These are phyloP conservation scores for Brevipalpus yothersi DNA, from an alignment of 1,140 invertebrate species.

Conservation along the genomic window DNA sequence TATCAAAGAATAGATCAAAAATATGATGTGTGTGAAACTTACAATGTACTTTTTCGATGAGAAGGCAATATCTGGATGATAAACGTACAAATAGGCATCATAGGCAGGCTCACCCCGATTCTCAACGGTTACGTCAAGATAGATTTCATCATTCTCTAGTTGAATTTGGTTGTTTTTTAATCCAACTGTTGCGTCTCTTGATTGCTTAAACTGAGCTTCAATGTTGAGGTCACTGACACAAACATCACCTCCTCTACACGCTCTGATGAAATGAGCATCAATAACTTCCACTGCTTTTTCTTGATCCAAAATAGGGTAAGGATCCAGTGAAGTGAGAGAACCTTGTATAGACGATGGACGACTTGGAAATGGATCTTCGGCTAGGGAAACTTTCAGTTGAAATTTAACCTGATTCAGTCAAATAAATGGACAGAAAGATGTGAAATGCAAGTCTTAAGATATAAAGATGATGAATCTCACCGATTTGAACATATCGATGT, in stretches of 20 bases:
- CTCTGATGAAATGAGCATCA: conserved; percentile 65
- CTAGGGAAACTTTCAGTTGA: conserved; percentile 50
- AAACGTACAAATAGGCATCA: conserved; percentile 53
- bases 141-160: no score
- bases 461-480: conserved; percentile 45
- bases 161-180: no score
- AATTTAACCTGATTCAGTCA: conserved; percentile 27
- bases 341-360: conserved; percentile 21
- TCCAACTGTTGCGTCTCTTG: no score
- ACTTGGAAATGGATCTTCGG: conserved; percentile 35
- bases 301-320: conserved; percentile 65
- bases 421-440: not conserved
- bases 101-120: conserved; percentile 74
- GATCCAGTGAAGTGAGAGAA: conserved; percentile 42
- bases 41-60: conserved; percentile 27
- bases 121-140: conserved; percentile 38
- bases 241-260: conserved; percentile 51
- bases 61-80: conserved; percentile 53
- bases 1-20: not conserved
- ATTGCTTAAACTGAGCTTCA: no score
- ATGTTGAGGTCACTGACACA: conserved; percentile 55
- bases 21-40: not conserved
- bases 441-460: not conserved
- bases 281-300: conserved; percentile 54
- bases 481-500: conserved; percentile 14